These are phyloP conservation scores for Erannis defoliaria DNA, from an alignment of 2,888 invertebrate genomes.

Conservation along the genomic window DNA sequence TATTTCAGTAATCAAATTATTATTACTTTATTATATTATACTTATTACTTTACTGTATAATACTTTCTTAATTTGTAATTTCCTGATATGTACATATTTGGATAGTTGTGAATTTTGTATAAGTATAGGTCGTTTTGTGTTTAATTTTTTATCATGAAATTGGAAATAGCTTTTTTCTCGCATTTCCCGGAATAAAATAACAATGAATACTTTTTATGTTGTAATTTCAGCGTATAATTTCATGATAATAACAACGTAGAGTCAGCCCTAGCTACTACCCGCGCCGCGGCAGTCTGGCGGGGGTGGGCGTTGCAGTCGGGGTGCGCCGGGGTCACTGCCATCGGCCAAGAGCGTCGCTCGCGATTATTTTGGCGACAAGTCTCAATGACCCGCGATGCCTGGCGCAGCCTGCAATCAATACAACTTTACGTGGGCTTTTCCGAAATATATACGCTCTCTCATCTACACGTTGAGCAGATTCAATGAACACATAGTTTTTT, in stretches of 20 bases:
- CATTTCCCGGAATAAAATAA: too few species aligned
- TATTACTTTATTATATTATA: too few species aligned
- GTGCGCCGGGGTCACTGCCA: constrained; percentile 88
- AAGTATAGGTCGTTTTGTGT: too few species aligned
- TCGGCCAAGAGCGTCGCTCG: constrained; percentile 71
- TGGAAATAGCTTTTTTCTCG: too few species aligned
- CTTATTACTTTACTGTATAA: too few species aligned
- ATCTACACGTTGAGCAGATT: not conserved
- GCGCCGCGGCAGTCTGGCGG: constrained; percentile 35
- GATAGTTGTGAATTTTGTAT: too few species aligned
- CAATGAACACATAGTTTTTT: not conserved
- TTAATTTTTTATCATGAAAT: too few species aligned
- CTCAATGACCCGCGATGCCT: constrained; percentile 61
- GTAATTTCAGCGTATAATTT: too few species aligned
- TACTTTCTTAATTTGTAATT: too few species aligned
- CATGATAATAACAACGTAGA: not conserved
- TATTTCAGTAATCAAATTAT: too few species aligned
- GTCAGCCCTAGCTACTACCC: constrained; percentile 24
- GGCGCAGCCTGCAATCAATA: constrained; percentile 45
- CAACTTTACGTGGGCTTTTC: constrained; percentile 30
- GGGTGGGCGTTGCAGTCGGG: constrained; percentile 78
- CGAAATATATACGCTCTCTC: constrained; percentile 13
- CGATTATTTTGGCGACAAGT: constrained; percentile 76
- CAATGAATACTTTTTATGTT: too few species aligned
- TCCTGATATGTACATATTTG: too few species aligned